Evolutionary conservation across 2,797 vertebrate species (phyloP).

Genomic region (Oreortyx pictus): DNA sequence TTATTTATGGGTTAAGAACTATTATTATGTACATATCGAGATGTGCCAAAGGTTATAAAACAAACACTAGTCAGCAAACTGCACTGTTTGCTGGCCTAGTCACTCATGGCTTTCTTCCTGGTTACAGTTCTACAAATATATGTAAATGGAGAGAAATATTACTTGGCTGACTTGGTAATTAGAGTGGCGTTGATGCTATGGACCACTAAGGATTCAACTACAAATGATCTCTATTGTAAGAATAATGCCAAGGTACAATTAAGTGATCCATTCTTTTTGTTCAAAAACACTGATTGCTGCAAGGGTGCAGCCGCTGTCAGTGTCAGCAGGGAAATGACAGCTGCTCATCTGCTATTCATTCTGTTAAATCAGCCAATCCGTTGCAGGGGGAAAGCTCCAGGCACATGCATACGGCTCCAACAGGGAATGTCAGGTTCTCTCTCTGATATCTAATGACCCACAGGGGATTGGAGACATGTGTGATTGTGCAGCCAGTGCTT

Average conservation of each 20-base stretch:
- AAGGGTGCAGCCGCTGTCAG: slow-evolving; percentile 22
- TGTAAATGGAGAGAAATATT: slow-evolving; percentile 41
- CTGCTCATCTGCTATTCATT: slow-evolving; percentile 35
- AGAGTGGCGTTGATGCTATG: slow-evolving; percentile 48
- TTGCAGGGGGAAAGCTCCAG: background rate
- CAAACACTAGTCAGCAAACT: slow-evolving; percentile 73
- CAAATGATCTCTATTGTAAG: slow-evolving; percentile 52
- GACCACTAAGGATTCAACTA: slow-evolving; percentile 43
- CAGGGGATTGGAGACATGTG: background rate
- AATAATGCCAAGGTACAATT: slow-evolving; percentile 25
- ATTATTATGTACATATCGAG: slow-evolving; percentile 77
- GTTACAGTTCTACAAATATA: slow-evolving; percentile 61
- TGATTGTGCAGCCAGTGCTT: background rate
- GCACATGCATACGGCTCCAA: background rate
- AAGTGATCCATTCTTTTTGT: slow-evolving; percentile 25
- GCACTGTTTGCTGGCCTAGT: slow-evolving; percentile 54
- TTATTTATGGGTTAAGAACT: slow-evolving; percentile 80
- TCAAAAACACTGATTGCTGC: slow-evolving; percentile 33
- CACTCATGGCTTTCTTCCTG: slow-evolving; percentile 62
- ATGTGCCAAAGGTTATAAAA: slow-evolving; percentile 78
- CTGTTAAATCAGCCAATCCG: background rate
- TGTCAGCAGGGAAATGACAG: slow-evolving; percentile 3
- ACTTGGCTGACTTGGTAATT: slow-evolving; percentile 62
- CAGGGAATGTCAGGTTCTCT: slow-evolving; percentile 30
- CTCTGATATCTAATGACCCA: slow-evolving; percentile 14